Base-by-base conservation (phyloP, 2,888 invertebrate species). In the Eupeodes luniger region DNA sequence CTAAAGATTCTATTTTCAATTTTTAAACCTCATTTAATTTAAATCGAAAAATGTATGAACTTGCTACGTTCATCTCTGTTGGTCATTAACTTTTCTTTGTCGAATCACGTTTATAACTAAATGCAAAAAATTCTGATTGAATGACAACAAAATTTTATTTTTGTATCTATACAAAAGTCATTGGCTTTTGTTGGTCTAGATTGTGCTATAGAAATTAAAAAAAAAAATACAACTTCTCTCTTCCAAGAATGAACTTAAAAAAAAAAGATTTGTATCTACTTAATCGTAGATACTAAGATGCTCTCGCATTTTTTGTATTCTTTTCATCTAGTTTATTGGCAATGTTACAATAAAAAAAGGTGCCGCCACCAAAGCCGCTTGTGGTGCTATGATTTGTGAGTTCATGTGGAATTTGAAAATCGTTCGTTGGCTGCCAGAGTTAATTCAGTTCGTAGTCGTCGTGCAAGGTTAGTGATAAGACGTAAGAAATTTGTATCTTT, bases 171-270 rank as follows among this genome's bases (percentile, higher is more conserved):
- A 14, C 12, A 14, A 40, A 49, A 79, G 70, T 83, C 82, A 83
- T 78, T 79, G 82, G 69, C 82, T 82, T 77, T 82, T 77, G 77
- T 81, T 69, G 61, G 57, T 59, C 76, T 70, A 55, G 5, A 40
- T 40, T 40, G 40, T 69, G 69, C 77, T 77, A 62, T 82, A 70
- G 19, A 62, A 66, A 76, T 67, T 40, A 0, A 40, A 40, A 40
- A 40, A 34, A 53, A 70, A 27, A 3, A 27, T 27, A 72, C 27
- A 72, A 66, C 16, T 59, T 66, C 70, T 67, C 70, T 55, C 67
- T 74, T 80, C 74, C 61, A 40, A 75, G 69, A 75, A 79, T 9
- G 40, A 40, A 40, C 1, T 69, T 66, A 66, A 78, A 53, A 78
- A 49, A 62, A 61, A 34, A 14, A 40, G 19, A 47, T 70, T 59